Base-by-base conservation (phyloP, 2,113 vertebrate genomes). In the Cyphomyrus discorhynchus region DNA sequence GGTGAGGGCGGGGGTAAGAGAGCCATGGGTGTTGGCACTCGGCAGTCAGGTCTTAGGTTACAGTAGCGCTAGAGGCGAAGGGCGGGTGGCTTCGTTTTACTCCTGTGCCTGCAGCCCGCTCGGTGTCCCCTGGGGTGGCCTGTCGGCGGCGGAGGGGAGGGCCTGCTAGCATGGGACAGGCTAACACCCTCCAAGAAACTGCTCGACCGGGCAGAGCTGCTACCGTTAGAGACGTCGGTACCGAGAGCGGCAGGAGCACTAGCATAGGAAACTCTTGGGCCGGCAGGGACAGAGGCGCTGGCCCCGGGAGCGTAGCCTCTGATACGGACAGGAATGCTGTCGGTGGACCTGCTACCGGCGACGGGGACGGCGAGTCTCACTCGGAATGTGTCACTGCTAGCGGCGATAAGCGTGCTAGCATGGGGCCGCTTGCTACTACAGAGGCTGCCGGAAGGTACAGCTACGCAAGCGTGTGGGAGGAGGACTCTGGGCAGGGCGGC, bases 161-260 rank as follows among this genome's bases (percentile, higher is more conserved):
- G 74, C 74, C 74, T 42, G 35, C 74, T 39, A 80, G 74, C 74
- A 80, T 80, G 74, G 74, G 74, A 80, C 74, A 80, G 74, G 74
- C 74, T 11, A 80, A 80, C 17, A 80, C 74, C 35, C 5, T 80
- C 35, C 74, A 80, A 80, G 74, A 80, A 80, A 35, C 15, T 6
- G 15, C 6, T 42, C 74, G 17, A 80, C 74, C 15, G 74, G 35
- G 74, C 35, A 80, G 74, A 42, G 74, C 74, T 19, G 15, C 31
- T 8, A 80, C 74, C 35, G 11, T 19, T 42, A 4, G 35, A 42
- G 13, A 19, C 0, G 35, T 19, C 4, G 1, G 35, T 77, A 17
- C 70, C 15, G 70, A 39, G 15, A 35, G 13, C 4, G 5, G 5
- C 31, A 5, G 31, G 31, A 74, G 27, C 27, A 1, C 27, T 27